Base-by-base conservation (phyloP, 2,113 vertebrate species). In the Myotis brandtii region DNA sequence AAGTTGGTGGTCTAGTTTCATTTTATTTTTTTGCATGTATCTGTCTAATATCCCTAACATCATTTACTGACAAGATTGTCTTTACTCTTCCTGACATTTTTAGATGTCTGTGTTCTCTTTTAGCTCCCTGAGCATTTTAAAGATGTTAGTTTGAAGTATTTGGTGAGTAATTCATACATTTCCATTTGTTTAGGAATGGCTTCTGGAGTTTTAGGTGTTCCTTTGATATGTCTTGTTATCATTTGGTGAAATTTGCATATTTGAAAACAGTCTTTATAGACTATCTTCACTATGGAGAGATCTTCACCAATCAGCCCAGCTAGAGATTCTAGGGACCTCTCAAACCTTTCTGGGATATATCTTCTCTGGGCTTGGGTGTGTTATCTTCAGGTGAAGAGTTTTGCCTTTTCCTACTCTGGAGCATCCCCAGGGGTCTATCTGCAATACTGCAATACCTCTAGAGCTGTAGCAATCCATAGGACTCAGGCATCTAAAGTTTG, bases 111-210 rank as follows among this genome's bases (percentile, higher is more conserved):
- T 73, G n/a, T 81, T 34, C 21, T 88, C 56, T 83, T 94, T 89
- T 50, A 46, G 59, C 59, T 56, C 59, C 77, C 1, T 77, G 4
- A 76, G 37, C 27, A 64, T 80, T 30, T 81, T 73, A 59, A 86
- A 50, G 40, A 87, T 64, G n/a, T 88, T 81, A 48, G 43, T 94
- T 83, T 56, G 21, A 89, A 80, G 62, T 94, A 12, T 59, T 87
- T 93, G 66, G 40, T 80, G 32, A 20, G 5, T 50, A 72, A 64
- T 48, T 72, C 48, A 93, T 52, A 88, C n/a, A 82, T 73, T 88
- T 75, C 27, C 27, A 86, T 73, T 88, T 43, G 43, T 94, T 73
- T 82, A 34, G 67, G 23, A 37, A 75, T 84, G 37, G 8, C 56
- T 46, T 76, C 69, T 76, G 30, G 21, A 84, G 17, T 69, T 94